Base-by-base conservation (phyloP, 2,888 invertebrate species). In the Drosophila limbata region DNA sequence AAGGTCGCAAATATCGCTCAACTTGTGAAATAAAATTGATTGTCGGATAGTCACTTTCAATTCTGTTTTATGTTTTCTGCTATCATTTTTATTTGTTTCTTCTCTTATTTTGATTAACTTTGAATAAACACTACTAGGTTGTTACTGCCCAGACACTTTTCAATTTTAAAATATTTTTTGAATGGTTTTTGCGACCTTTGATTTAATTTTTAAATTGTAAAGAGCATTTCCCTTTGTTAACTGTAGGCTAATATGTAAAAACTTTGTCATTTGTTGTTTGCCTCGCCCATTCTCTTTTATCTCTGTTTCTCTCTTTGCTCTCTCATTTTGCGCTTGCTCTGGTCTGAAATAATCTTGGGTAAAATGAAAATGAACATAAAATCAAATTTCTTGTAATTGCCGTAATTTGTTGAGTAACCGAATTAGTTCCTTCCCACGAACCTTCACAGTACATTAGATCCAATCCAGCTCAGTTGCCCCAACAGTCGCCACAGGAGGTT, bases 391-490 rank as follows among this genome's bases (percentile, higher is more conserved):
- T 40, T 42, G 44, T 3, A n/a, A 25, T 44, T 47, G 57, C 28
- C 55, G 47, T 50, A 44, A 40, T 50, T 33, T 57, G 48, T 70
- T 74, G 61, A 90, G 78, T 89, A 89, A 90, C 79, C 63, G 66
- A 72, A 82, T 64, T 68, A 91, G 91, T 83, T 88, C 79, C 81
- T 80, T 78, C 81, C 79, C 89, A 74, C 80, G 84, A 88, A 71
- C 77, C 61, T 79, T 70, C 80, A 59, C 88, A 90, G 86, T 90
- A 69, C 70, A 72, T 76, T 88, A 88, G 84, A 47, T n/a, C 72
- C n/a, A 78, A 61, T 53, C 48, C 71, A 56, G 47, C 63, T 35
- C 35, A 66, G n/a, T 9, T 35, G 42, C 52, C 33, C 11, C 52
- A 9, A 8, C 44, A 44, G 5, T 25, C 51, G 10, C 53, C 45